A percentile compares a stretch with the other conserved stretches of the same genome.
Conservation (phyloP, 2,888 invertebrate species). For the Euzetes globulus region DNA sequence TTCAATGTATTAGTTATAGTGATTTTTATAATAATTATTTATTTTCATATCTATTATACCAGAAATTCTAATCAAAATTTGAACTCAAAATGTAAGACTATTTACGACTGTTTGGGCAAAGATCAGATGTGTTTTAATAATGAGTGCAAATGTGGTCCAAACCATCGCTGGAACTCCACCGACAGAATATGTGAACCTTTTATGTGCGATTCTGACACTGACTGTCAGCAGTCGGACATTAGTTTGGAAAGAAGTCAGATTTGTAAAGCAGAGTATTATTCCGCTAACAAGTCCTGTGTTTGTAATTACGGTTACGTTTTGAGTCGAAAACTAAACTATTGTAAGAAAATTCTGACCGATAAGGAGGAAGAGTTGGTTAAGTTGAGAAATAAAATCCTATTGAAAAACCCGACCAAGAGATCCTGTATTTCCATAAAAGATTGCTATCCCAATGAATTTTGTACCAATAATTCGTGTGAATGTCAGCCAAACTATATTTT, state of each 20-base stretch:
- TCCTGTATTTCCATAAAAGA: neutral
- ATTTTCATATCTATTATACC: too few relatives aligned
- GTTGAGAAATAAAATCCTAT: neutral
- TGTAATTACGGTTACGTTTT: constrained; percentile 1
- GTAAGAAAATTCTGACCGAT: neutral
- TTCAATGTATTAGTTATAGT: too few relatives aligned
- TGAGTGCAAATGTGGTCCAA: neutral
- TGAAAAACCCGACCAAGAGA: neutral
- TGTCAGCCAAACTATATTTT: neutral
- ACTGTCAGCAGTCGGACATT: neutral
- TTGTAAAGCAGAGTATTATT: neutral
- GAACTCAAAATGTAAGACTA: too few relatives aligned
- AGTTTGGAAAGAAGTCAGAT: neutral
- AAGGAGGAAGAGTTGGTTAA: neutral
- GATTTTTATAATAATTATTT: too few relatives aligned
- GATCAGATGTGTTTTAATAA: constrained; percentile 8
- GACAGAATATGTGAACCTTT: neutral
- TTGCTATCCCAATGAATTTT: neutral
- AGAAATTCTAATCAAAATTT: too few relatives aligned
- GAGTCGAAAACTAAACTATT: neutral
- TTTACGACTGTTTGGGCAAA: neutral
- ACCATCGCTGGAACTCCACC: neutral
- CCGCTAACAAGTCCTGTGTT: neutral
- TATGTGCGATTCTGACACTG: neutral
- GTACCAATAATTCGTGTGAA: neutral